phyloP scores from a whole-genome alignment of 2,888 invertebrate genomes.

The Acrobasis consociella region DNA sequence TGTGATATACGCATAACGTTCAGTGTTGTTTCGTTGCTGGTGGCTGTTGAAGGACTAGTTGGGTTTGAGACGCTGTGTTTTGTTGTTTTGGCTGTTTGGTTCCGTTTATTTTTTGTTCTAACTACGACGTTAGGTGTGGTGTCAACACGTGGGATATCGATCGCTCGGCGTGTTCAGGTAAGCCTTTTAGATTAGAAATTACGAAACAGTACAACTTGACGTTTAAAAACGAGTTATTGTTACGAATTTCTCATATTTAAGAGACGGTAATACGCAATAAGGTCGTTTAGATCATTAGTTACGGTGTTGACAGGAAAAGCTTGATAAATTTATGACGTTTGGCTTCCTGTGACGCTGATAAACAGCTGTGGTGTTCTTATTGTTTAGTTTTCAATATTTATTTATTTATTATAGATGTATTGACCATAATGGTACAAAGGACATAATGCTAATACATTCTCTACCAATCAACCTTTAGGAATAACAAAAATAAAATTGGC shows the following conservation, averaged over 20 bases:
- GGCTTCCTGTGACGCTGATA: slow-evolving; percentile 52
- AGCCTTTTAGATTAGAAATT: slow-evolving; percentile 37
- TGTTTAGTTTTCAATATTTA: slow-evolving; percentile 1
- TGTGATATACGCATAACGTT: slow-evolving; percentile 49
- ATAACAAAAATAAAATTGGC: too few species aligned
- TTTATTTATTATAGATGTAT: slow-evolving; percentile 11
- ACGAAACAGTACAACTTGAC: slow-evolving; percentile 4
- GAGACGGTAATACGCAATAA: neutral
- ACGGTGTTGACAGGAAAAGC: slow-evolving; percentile 38
- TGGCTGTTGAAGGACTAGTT: slow-evolving; percentile 51
- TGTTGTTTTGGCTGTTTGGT: slow-evolving; percentile 47
- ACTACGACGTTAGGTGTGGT: slow-evolving; percentile 48
- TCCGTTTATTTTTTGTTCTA: slow-evolving; percentile 47
- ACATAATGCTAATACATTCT: too few species aligned
- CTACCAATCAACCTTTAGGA: too few species aligned
- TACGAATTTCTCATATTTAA: neutral
- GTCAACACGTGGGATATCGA: slow-evolving; percentile 64
- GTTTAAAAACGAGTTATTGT: slow-evolving; percentile 26
- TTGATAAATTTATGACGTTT: slow-evolving; percentile 44
- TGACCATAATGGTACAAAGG: too few species aligned
- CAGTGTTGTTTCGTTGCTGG: slow-evolving; percentile 50
- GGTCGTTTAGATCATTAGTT: neutral
- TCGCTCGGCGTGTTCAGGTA: slow-evolving; percentile 53
- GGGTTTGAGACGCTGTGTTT: slow-evolving; percentile 41
- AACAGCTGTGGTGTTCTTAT: slow-evolving; percentile 46